Evolutionary conservation across 2,797 vertebrate species (phyloP), one percentile per base, ranked within the genome.

Genomic region (Dermochelys coriacea): DNA sequence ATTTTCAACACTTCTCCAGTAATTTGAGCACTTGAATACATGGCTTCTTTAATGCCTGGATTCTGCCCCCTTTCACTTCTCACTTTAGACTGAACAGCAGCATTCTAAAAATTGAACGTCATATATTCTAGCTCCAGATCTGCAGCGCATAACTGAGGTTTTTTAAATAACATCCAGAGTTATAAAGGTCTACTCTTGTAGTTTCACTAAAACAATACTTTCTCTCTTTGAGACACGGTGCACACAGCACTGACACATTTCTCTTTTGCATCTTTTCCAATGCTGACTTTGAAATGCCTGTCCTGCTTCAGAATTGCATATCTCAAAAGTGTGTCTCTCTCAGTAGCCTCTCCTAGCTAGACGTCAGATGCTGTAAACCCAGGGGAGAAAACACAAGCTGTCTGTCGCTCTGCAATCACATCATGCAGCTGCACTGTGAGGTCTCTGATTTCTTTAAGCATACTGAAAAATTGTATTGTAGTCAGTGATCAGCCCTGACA

Each of bases 131-230:
- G 5, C 14, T 92, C 4, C 0, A 54, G 12, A 83, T 88, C n/a
- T 94, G 8, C 19, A 47, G 3, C 31, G 5, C 49, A 5, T 25
- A 86, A 61, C 1, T 45, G 15, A 86, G 0, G 1, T 37, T 19
- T 54, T 18, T 0, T 37, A 68, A 41, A 47, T 52, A 80, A 41
- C n/a, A 3, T 41, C 27, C 1, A 0, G 9, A 87, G 23, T 54
- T 87, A 77, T n/a, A 5, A 2, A 50, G 8, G 19, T 80, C 82
- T 81, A 49, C 14, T 37, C 31, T 41, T 4, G 21, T 19, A 51
- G 8, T 47, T 91, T 85, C 83, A 34, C 4, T 91, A 80, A 95
- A 93, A 93, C 75, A 25, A 31, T 41, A 21, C 14, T 59, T 79
- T 37, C 1, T 41, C 57, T 55, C 91, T 83, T 80, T 29, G 83